Base-by-base conservation (phyloP, 2,797 vertebrate genomes). In the Cyprinella venusta region DNA sequence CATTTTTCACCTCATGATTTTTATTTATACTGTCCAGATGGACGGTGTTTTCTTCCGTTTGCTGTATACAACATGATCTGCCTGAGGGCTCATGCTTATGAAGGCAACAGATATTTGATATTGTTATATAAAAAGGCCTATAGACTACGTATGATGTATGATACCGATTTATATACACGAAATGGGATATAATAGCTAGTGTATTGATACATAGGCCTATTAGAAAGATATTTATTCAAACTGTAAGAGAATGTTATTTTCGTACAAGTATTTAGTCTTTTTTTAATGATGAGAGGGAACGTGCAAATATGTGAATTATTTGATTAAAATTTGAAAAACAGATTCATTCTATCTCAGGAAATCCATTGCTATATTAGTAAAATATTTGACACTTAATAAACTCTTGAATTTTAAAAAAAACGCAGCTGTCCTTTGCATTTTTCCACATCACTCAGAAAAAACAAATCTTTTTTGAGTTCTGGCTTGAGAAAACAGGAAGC, bases 141-240 rank as follows among this genome's bases (percentile, higher is more conserved):
- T 13, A 18, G 12, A 12, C 59, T 15, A 61, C 2, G 3, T 1
- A 70, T 50, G 16, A 30, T 30, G 45, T 50, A 7, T 24, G 2
- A 69, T 59, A 30, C 19, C 59, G 65, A 40, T 69, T 30, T 59
- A 71, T 59, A 71, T 45, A 59, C 19, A 59, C 19, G 38, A 80
- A 19, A 59, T 61, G 33, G 13, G 30, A 42, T 30, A 63, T 30
- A 30, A 63, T 63, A 63, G 61, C 61, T 63, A 54, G 19, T 15
- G 8, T 54, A 56, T 70, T 21, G 24, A 42, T n/a, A 77, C 40
- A 71, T 61, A 61, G 2, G 26, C 13, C 26, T 63, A 54, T 8
- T 52, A 74, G 76, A 59, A 38, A 77, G 4, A 56, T 78, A 76
- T 84, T 88, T 87, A 77, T 84, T 84, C 75, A 6, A 45, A 68